These are phyloP conservation scores for Cyclura pinguis DNA, from an alignment of 2,797 vertebrate genomes.

Conservation along the genomic window DNA sequence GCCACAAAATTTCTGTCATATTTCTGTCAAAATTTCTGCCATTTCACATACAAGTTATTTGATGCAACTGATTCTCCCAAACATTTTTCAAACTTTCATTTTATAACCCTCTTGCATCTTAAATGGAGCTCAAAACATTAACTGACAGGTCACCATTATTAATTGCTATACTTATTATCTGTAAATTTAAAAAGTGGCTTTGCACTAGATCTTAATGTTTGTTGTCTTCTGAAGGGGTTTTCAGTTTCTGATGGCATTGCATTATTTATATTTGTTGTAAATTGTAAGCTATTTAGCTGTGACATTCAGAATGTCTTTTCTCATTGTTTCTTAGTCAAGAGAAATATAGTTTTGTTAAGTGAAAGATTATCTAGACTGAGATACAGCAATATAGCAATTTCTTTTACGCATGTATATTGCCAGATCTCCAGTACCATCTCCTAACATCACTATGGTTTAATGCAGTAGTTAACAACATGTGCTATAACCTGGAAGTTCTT, in stretches of 20 bases:
- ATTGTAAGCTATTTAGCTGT: constrained; percentile 4
- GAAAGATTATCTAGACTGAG: neutral
- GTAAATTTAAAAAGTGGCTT: constrained; percentile 17
- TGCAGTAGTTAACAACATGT: neutral
- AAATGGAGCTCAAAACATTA: neutral
- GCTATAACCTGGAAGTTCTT: neutral
- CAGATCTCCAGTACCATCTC: neutral
- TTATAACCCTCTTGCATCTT: neutral
- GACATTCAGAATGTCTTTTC: constrained; percentile 4
- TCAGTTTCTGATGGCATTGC: neutral
- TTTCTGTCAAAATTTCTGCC: too few relatives aligned
- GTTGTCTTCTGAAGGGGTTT: neutral
- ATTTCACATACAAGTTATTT: neutral
- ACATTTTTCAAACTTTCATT: constrained; percentile 15
- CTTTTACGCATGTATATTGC: neutral
- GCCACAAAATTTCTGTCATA: too few relatives aligned
- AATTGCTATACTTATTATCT: constrained; percentile 11
- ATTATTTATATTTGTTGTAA: constrained; percentile 19
- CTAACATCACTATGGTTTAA: neutral
- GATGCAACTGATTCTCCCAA: neutral
- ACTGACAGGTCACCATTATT: constrained; percentile 6
- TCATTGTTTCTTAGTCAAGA: constrained; percentile 14
- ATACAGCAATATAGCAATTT: neutral
- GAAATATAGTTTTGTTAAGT: constrained; percentile 5
- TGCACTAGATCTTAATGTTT: neutral